A percentile compares a stretch with the other conserved stretches of the same genome.
Conservation (phyloP, 2,113 vertebrate genomes). For the Brachionichthys hirsutus region DNA sequence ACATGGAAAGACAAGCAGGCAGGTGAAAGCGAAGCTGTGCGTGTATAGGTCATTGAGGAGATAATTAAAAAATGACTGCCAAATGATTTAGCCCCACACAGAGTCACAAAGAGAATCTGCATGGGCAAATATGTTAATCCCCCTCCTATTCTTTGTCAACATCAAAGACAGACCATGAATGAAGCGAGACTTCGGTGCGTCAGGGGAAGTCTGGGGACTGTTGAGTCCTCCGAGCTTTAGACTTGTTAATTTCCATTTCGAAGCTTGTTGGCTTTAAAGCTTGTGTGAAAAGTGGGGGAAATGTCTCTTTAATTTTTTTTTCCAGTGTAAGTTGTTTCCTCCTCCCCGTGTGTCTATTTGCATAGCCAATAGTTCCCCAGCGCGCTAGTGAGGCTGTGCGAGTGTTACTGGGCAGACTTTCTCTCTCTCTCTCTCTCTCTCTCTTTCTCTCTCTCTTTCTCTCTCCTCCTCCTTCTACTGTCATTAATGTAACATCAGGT, state of each 20-base stretch:
- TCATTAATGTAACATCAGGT: neutral
- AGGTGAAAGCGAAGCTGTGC: constrained; percentile 57
- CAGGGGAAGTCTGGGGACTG: constrained; percentile 58
- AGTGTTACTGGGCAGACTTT: constrained; percentile 97
- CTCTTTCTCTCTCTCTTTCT: constrained; percentile 2
- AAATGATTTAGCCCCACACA: constrained; percentile 61
- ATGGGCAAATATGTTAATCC: constrained; percentile 75
- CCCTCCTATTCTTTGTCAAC: constrained; percentile 61
- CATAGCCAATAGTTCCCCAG: constrained; percentile 93
- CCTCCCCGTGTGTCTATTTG: constrained; percentile 84
- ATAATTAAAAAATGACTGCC: constrained; percentile 65
- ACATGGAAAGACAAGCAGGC: constrained; percentile 54
- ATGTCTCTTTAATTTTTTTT: constrained; percentile 80
- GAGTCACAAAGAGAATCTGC: constrained; percentile 69
- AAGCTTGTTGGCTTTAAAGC: constrained; percentile 35
- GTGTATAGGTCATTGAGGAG: constrained; percentile 44
- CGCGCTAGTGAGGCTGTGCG: constrained; percentile 80
- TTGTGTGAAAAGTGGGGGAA: constrained; percentile 66
- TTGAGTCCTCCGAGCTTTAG: constrained; percentile 57
- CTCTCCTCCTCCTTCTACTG: too few species aligned
- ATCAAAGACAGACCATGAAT: constrained; percentile 67
- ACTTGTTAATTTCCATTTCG: constrained; percentile 61
- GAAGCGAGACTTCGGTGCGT: constrained; percentile 60
- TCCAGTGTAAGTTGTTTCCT: constrained; percentile 75
- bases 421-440: constrained; percentile 9